A percentile compares a stretch with the other conserved stretches of the same genome.
These are phyloP conservation scores for Phalacrocorax aristotelis DNA, from an alignment of 2,113 vertebrate genomes.

Conservation along the genomic window DNA sequence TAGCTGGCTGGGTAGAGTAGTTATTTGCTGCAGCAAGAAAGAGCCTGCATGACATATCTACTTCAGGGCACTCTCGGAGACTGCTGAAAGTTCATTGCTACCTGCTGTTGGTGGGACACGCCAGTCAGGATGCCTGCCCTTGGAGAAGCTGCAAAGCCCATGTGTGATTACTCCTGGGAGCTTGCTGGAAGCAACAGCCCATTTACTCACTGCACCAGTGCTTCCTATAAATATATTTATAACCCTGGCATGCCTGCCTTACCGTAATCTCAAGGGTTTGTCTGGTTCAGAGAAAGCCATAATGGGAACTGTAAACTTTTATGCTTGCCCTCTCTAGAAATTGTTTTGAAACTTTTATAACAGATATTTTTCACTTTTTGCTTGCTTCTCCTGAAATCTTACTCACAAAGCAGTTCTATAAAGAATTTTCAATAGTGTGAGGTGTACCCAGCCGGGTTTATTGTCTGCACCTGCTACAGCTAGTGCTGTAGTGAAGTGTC, in stretches of 20 bases:
- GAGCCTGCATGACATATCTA: background rate
- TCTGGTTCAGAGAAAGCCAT: conserved; percentile 42
- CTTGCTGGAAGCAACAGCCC: conserved; percentile 13
- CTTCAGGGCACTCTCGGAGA: background rate
- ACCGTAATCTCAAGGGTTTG: conserved; percentile 21
- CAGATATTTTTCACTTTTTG: conserved; percentile 15
- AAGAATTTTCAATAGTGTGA: conserved; percentile 21
- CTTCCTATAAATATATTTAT: conserved; percentile 68
- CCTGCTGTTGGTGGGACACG: background rate
- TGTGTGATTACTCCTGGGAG: background rate
- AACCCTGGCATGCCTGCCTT: conserved; percentile 11
- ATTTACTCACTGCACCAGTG: conserved; percentile 40
- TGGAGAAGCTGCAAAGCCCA: background rate
- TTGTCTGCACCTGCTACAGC: background rate
- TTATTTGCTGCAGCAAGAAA: background rate
- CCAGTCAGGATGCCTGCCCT: background rate
- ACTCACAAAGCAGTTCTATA: conserved; percentile 38
- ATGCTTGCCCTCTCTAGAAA: conserved; percentile 49
- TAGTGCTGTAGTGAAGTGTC: background rate
- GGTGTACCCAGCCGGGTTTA: background rate
- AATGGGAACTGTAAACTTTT: conserved; percentile 59
- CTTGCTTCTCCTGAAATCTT: conserved; percentile 37
- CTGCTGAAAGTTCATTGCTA: background rate
- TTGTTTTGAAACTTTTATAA: conserved; percentile 57
- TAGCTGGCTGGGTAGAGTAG: background rate